Evolutionary conservation across 2,888 invertebrate genomes (phyloP).

Genomic region (Lycia hirtaria): DNA sequence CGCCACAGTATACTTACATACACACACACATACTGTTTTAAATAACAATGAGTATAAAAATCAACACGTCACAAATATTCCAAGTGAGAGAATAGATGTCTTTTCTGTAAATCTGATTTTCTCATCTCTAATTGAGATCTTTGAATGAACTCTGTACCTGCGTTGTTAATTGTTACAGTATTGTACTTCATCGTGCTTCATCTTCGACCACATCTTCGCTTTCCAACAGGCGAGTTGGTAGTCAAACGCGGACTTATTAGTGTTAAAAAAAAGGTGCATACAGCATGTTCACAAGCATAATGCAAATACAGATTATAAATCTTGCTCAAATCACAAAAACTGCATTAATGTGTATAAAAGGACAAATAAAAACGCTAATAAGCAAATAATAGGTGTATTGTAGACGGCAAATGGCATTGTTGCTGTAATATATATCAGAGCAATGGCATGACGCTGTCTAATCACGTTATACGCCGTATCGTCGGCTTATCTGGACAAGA

Average conservation of each 20-base stretch:
- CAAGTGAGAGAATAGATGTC: neutral
- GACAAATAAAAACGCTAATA: constrained; percentile 5
- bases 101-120: neutral
- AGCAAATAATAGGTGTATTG: constrained; percentile 13
- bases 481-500: constrained; percentile 31
- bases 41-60: neutral
- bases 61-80: neutral
- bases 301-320: neutral
- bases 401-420: constrained; percentile 22
- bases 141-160: too few species aligned
- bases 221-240: too few species aligned
- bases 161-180: too few species aligned
- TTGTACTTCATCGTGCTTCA: too few species aligned
- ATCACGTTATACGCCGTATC: constrained; percentile 27
- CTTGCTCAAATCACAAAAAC: neutral
- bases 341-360: neutral
- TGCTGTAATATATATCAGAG: constrained; percentile 22
- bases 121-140: neutral
- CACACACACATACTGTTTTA: neutral
- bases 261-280: too few species aligned
- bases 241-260: too few species aligned
- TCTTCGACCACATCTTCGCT: too few species aligned
- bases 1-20: neutral
- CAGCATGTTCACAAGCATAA: too few species aligned
- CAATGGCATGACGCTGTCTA: constrained; percentile 23